phyloP scores from a whole-genome alignment of 2,113 vertebrate species.

The Ahaetulla prasina region DNA sequence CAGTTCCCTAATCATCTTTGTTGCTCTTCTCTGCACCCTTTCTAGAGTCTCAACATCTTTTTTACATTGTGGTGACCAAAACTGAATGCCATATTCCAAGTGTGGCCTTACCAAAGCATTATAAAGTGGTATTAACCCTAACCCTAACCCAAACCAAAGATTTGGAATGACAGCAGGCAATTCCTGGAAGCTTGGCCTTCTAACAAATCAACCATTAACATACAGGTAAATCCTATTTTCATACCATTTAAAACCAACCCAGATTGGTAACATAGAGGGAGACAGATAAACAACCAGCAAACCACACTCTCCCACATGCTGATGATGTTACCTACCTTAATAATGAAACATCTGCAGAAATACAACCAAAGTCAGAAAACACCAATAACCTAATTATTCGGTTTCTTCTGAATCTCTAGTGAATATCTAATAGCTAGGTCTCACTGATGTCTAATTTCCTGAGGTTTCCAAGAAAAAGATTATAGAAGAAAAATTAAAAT shows the following conservation, averaged over 20 bases:
- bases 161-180: neutral
- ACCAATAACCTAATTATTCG: neutral
- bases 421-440: neutral
- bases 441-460: neutral
- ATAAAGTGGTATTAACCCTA: too few relatives aligned
- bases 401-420: neutral
- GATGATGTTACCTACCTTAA: neutral
- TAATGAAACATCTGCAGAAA: neutral
- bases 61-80: too few relatives aligned
- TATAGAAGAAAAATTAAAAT: neutral
- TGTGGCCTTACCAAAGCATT: too few relatives aligned
- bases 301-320: neutral
- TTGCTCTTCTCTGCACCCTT: too few relatives aligned
- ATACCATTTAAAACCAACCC: neutral
- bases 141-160: too few relatives aligned
- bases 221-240: neutral
- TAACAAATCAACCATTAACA: neutral
- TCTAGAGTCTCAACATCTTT: too few relatives aligned
- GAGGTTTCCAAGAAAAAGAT: neutral
- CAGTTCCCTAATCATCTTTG: too few relatives aligned
- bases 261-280: neutral
- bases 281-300: neutral
- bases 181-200: neutral
- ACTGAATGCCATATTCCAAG: too few relatives aligned
- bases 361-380: neutral